These are phyloP conservation scores for Pantherophis vulpinus DNA, from an alignment of 2,797 vertebrate genomes.

Conservation along the genomic window DNA sequence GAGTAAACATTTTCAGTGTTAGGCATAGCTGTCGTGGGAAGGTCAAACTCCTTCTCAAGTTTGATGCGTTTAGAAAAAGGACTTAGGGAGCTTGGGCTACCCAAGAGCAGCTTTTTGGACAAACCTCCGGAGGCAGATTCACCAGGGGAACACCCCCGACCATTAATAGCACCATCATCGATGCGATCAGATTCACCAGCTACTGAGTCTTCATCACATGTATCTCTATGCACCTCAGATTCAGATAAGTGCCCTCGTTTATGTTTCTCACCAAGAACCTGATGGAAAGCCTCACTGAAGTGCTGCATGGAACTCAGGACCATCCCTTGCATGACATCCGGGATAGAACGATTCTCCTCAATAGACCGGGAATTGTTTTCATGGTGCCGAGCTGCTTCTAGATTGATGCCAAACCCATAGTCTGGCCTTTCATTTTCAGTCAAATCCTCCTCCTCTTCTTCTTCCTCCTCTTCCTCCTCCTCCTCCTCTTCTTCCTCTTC, in stretches of 20 bases:
- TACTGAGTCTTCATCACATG: slow-evolving; percentile 90
- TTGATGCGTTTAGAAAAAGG: slow-evolving; percentile 99
- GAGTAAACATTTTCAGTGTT: slow-evolving; percentile 99
- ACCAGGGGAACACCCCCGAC: slow-evolving; percentile 91
- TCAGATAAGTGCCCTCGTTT: slow-evolving; percentile 90
- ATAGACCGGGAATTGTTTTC: slow-evolving; percentile 87
- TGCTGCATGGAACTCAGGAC: slow-evolving; percentile 98
- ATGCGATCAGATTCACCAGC: slow-evolving; percentile 90
- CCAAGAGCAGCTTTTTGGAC: slow-evolving; percentile 97
- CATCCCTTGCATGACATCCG: slow-evolving; percentile 97
- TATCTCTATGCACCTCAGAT: slow-evolving; percentile 83
- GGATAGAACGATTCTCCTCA: slow-evolving; percentile 85
- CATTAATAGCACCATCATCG: slow-evolving; percentile 90
- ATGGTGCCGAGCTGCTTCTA: slow-evolving; percentile 90
- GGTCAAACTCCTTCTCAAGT: slow-evolving; percentile 97
- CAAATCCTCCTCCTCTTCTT: slow-evolving; percentile 84
- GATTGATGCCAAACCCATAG: slow-evolving; percentile 89
- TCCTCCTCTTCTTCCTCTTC: slow-evolving; percentile 94
- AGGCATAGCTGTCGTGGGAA: slow-evolving; percentile 94
- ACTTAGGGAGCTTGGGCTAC: slow-evolving; percentile 95
- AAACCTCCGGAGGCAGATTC: slow-evolving; percentile 94
- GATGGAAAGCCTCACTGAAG: slow-evolving; percentile 95
- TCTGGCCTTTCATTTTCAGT: slow-evolving; percentile 87
- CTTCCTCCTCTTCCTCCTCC: slow-evolving; percentile 91
- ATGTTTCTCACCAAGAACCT: slow-evolving; percentile 86